These are phyloP conservation scores for Drosophila lowei DNA, from an alignment of 1,140 invertebrate genomes.

Conservation along the genomic window DNA sequence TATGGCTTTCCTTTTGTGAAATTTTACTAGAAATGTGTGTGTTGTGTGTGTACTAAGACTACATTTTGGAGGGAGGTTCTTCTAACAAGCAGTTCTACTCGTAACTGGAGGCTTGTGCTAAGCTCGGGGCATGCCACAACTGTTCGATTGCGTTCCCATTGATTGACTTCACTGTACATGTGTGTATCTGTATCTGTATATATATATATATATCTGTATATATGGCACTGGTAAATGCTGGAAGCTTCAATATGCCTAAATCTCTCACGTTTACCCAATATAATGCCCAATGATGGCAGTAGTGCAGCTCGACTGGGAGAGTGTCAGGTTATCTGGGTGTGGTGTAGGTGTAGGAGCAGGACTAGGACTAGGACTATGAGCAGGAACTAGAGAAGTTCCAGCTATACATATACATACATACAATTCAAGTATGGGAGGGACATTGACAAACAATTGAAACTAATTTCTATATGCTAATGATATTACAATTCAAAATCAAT, in stretches of 20 bases:
- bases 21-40: no score
- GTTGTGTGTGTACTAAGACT: constrained; percentile 30
- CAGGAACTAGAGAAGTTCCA: background rate
- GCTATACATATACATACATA: constrained; percentile 1
- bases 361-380: constrained; percentile 20
- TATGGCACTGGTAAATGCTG: constrained; percentile 53
- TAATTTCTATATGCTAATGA: constrained; percentile 43
- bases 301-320: constrained; percentile 37
- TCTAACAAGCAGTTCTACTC: constrained; percentile 35
- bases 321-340: constrained; percentile 1
- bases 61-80: constrained; percentile 42
- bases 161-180: constrained; percentile 15
- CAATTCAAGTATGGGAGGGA: background rate
- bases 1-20: no score
- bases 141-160: constrained; percentile 3
- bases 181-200: constrained; percentile 3
- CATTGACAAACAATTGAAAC: constrained; percentile 24
- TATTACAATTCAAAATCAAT: constrained; percentile 21
- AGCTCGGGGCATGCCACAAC: constrained; percentile 55
- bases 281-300: constrained; percentile 24
- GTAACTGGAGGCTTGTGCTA: constrained; percentile 60
- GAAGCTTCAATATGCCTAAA: constrained; percentile 51
- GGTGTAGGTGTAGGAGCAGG: constrained; percentile 2
- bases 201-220: constrained; percentile 34
- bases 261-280: constrained; percentile 40